A percentile compares a stretch with the other conserved stretches of the same genome.
phyloP scores from a whole-genome alignment of 1,140 invertebrate genomes.

The Drosophila tsacasi region DNA sequence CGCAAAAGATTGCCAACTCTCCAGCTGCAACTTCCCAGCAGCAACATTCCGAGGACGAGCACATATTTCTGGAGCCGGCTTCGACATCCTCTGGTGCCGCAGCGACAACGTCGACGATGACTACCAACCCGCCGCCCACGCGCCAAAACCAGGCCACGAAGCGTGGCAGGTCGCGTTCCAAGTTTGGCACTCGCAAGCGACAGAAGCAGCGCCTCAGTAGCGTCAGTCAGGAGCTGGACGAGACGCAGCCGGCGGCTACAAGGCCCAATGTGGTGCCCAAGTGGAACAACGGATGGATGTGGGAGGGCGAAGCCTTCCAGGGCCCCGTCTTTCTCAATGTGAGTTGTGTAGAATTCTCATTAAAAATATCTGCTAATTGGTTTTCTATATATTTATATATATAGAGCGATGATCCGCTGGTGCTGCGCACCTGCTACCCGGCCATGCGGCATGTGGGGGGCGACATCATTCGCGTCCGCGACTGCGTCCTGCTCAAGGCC shows the following conservation, averaged over 20 bases:
- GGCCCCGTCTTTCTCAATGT: constrained; percentile 95
- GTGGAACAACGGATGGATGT: constrained; percentile 97
- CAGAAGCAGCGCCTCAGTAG: constrained; percentile 70
- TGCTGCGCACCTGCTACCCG: constrained; percentile 92
- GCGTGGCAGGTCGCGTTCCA: constrained; percentile 73
- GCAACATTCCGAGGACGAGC: constrained; percentile 74
- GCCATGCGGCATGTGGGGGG: constrained; percentile 94
- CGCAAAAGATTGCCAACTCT: constrained; percentile 50
- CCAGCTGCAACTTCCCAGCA: constrained; percentile 5
- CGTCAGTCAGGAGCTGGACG: constrained; percentile 75
- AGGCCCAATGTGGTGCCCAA: constrained; percentile 88
- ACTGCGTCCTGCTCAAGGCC: constrained; percentile 95
- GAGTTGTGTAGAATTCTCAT: constrained; percentile 84
- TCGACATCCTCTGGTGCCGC: neutral
- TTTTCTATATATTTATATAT: fast-evolving
- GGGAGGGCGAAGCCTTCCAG: constrained; percentile 93
- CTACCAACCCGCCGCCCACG: constrained; percentile 8
- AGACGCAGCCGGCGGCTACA: constrained; percentile 78
- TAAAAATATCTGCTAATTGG: too few species aligned
- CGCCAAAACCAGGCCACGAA: constrained; percentile 53
- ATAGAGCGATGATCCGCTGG: constrained; percentile 92
- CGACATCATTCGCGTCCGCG: constrained; percentile 93
- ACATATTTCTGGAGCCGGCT: constrained; percentile 57
- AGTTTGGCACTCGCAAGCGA: constrained; percentile 80
- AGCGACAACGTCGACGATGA: neutral